These are phyloP conservation scores for Glomeris marginata DNA, from an alignment of 2,888 invertebrate genomes.

Conservation along the genomic window DNA sequence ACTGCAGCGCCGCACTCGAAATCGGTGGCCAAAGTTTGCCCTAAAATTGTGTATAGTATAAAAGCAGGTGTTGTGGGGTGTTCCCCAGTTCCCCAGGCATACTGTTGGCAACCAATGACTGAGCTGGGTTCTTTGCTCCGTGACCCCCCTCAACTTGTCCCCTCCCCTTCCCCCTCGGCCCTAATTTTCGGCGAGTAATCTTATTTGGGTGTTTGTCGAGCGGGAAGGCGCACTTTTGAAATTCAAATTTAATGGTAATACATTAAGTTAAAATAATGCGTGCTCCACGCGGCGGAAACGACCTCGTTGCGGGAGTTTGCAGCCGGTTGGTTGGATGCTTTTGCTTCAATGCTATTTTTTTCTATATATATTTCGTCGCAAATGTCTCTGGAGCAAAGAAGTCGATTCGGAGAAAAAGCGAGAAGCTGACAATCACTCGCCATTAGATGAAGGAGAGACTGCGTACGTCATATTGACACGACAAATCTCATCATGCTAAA, in stretches of 20 bases:
- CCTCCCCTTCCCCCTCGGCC: too few species aligned
- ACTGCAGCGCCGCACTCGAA: too few species aligned
- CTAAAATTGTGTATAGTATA: too few species aligned
- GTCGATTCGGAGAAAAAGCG: neutral
- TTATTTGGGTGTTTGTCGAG: conserved; percentile 7
- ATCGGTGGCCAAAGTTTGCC: too few species aligned
- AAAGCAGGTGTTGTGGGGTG: too few species aligned
- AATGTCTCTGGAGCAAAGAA: neutral
- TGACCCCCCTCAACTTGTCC: too few species aligned
- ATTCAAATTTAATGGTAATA: conserved; percentile 18
- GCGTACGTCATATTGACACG: conserved; percentile 16
- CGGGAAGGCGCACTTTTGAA: conserved; percentile 13
- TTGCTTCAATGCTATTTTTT: neutral
- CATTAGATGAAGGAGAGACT: conserved; percentile 10
- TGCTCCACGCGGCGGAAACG: conserved; percentile 10
- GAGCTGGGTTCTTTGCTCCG: too few species aligned
- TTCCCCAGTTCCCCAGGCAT: too few species aligned
- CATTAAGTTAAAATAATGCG: conserved; percentile 16
- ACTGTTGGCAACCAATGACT: too few species aligned
- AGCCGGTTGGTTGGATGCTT: too few species aligned
- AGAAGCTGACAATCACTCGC: conserved; percentile 9
- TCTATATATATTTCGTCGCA: neutral
- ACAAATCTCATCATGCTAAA: conserved; percentile 17
- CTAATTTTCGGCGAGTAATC: conserved; percentile 3
- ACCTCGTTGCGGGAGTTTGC: conserved; percentile 8